phyloP scores from a whole-genome alignment of 2,797 vertebrate species.

The Eulemur rubriventer region DNA sequence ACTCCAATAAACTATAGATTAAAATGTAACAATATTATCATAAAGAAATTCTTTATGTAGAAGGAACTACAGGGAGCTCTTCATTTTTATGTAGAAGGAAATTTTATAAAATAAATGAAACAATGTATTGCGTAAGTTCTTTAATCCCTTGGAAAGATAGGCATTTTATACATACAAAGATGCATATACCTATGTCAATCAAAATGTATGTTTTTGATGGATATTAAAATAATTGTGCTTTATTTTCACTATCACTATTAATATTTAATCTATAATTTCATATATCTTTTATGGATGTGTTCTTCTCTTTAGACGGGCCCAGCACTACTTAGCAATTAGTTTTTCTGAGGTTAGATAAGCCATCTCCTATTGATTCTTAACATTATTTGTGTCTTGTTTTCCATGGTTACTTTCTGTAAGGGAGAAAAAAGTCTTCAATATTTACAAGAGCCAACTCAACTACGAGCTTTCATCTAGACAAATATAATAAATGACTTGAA shows the following conservation, averaged over 20 bases:
- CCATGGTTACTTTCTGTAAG: background rate
- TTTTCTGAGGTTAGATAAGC: background rate
- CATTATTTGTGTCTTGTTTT: background rate
- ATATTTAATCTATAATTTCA: background rate
- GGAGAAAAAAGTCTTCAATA: background rate
- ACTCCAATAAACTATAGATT: background rate
- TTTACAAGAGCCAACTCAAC: background rate
- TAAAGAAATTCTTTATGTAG: background rate
- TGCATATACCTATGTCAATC: background rate
- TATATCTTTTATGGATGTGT: background rate
- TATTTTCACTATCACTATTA: background rate
- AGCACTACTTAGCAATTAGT: background rate
- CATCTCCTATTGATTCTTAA: background rate
- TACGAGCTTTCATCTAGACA: background rate
- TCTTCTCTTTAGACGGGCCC: background rate
- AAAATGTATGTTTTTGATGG: background rate
- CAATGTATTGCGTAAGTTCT: background rate
- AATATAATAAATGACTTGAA: slow-evolving; percentile 2
- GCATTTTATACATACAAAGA: background rate
- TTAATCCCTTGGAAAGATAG: background rate
- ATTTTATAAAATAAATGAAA: slow-evolving; percentile 2
- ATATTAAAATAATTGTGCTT: background rate
- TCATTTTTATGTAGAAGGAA: background rate
- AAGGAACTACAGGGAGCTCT: background rate
- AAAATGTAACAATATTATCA: background rate